A percentile compares a stretch with the other conserved stretches of the same genome.
phyloP scores from a whole-genome alignment of 2,113 vertebrate genomes.

The Etheostoma spectabile region DNA sequence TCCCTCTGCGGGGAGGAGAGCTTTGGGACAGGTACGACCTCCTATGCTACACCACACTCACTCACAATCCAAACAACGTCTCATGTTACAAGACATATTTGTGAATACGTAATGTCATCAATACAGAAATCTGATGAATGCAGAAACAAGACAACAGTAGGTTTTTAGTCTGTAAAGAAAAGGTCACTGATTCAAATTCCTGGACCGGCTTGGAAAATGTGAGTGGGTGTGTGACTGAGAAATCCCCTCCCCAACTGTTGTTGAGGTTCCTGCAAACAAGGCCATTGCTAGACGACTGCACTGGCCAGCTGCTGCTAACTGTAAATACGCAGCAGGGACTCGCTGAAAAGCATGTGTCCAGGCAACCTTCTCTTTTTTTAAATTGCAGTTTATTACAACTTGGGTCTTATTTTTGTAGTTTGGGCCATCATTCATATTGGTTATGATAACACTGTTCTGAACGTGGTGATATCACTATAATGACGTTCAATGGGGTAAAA shows the following conservation, averaged over 20 bases:
- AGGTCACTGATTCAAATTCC: conserved; percentile 31
- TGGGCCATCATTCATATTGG: background rate
- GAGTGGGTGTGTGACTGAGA: conserved; percentile 49
- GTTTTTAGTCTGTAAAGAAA: conserved; percentile 1
- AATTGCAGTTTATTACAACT: background rate
- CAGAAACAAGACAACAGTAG: conserved; percentile 6
- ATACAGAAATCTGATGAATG: background rate
- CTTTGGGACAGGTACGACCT: conserved; percentile 93
- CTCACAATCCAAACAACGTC: conserved; percentile 13
- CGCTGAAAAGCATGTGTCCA: conserved; percentile 3
- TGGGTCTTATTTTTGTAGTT: background rate
- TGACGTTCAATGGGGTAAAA: background rate
- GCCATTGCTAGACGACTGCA: conserved; percentile 25
- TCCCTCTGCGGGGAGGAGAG: conserved; percentile 98
- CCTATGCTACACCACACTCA: background rate
- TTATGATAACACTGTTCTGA: background rate
- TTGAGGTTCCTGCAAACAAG: conserved; percentile 48
- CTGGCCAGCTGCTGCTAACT: conserved; percentile 50
- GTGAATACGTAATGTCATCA: background rate
- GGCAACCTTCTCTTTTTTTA: background rate
- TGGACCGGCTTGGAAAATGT: conserved; percentile 50
- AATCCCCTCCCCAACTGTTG: conserved; percentile 62
- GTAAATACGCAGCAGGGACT: conserved; percentile 25
- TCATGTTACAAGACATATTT: conserved; percentile 21
- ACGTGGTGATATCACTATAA: background rate